Percentiles rank a stretch among this genome's conserved stretches.
Conservation (phyloP, 2,888 invertebrate species). For the Neocrepidodera transversa region DNA sequence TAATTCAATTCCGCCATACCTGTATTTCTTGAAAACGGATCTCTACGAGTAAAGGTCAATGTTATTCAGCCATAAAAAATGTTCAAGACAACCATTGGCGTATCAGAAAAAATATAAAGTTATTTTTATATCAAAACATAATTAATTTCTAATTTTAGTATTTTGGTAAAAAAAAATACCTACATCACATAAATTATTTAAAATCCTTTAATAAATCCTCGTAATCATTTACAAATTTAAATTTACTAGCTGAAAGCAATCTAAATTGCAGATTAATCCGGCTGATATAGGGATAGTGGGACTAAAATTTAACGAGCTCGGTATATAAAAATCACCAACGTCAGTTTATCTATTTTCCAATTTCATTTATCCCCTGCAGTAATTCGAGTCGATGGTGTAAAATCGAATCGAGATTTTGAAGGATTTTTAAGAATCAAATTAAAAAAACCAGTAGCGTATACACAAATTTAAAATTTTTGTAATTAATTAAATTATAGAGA, state of each 20-base stretch:
- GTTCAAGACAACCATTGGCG: neutral
- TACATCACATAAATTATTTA: too few species aligned
- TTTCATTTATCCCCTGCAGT: constrained; percentile 16
- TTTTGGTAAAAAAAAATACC: too few species aligned
- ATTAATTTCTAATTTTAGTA: too few species aligned
- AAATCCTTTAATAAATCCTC: too few species aligned
- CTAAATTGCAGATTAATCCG: constrained; percentile 40
- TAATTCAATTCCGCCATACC: constrained; percentile 31
- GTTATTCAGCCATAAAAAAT: neutral
- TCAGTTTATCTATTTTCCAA: constrained; percentile 24
- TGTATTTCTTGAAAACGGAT: constrained; percentile 14
- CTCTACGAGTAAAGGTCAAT: constrained; percentile 3
- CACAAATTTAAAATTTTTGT: neutral
- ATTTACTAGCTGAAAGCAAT: constrained; percentile 27
- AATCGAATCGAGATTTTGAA: constrained; percentile 9
- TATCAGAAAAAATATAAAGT: too few species aligned
- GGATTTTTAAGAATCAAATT: constrained; percentile 9
- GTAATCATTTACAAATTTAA: constrained; percentile 3
- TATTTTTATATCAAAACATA: too few species aligned
- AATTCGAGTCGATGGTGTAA: constrained; percentile 13
- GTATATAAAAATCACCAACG: constrained; percentile 16
- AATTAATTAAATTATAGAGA: too few species aligned
- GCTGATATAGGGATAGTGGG: constrained; percentile 33
- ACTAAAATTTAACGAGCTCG: constrained; percentile 19
- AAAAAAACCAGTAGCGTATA: neutral